Conservation (phyloP, 2,797 vertebrate genomes). For the Ciconia nigra region DNA sequence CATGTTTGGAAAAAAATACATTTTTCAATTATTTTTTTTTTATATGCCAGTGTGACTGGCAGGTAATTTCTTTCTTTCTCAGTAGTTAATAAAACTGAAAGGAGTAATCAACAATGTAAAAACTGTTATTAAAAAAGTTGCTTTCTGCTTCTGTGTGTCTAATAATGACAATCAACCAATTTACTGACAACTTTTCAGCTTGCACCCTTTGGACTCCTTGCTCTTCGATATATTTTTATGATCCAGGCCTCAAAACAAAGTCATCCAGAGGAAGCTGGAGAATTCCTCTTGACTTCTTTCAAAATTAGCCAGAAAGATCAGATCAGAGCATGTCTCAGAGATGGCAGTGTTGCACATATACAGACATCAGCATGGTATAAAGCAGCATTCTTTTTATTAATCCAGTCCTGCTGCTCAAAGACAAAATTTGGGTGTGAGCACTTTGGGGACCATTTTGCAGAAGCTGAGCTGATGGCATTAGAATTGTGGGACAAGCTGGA, state of each 20-base stretch:
- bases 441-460: neutral
- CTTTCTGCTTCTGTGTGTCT: neutral
- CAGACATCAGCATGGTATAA: neutral
- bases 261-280: neutral
- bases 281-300: neutral
- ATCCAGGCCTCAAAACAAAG: neutral
- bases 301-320: neutral
- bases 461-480: neutral
- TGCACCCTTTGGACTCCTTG: neutral
- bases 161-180: neutral
- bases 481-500: neutral
- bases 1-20: neutral
- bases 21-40: neutral
- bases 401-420: neutral
- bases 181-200: neutral
- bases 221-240: neutral
- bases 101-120: neutral
- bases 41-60: neutral
- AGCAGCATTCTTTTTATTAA: neutral
- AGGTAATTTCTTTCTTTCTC: neutral
- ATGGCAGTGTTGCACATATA: neutral
- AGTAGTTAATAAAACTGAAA: neutral
- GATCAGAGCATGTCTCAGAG: neutral
- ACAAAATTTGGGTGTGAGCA: neutral
- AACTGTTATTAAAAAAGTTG: neutral